These are phyloP conservation scores for Matsumurasca onukii DNA, from an alignment of 1,140 invertebrate genomes.

Conservation along the genomic window DNA sequence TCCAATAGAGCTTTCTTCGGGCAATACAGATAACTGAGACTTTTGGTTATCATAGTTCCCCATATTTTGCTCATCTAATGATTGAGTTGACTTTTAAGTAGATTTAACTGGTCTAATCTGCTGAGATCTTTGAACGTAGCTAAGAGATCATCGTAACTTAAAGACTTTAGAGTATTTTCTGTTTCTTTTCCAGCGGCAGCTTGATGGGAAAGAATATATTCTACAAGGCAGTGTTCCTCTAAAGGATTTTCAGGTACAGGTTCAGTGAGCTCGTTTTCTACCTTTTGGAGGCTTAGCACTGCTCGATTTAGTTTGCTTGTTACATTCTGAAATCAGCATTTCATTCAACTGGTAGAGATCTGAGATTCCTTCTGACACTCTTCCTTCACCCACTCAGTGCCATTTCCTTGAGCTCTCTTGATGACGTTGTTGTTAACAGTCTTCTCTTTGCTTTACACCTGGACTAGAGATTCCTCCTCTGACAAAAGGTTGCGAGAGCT, in stretches of 20 bases:
- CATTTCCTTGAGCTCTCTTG: slow-evolving; percentile 29
- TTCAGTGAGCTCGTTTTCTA: slow-evolving; percentile 37
- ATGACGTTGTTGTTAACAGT: slow-evolving; percentile 13
- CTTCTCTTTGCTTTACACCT: slow-evolving; percentile 25
- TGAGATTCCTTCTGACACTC: slow-evolving; percentile 44
- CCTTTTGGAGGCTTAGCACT: slow-evolving; percentile 25
- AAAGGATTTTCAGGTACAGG: slow-evolving; percentile 41
- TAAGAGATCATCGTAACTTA: slow-evolving; percentile 44
- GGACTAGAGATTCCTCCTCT: slow-evolving; percentile 41
- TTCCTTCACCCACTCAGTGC: slow-evolving; percentile 43
- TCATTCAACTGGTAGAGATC: slow-evolving; percentile 45
- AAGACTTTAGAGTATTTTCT: slow-evolving; percentile 33
- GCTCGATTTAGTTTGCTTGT: slow-evolving; percentile 32
- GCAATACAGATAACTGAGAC: slow-evolving; percentile 37
- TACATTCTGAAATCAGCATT: slow-evolving; percentile 30
- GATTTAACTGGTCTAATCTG: slow-evolving; percentile 20
- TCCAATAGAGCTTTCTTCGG: slow-evolving; percentile 39
- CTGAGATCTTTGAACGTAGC: slow-evolving; percentile 39
- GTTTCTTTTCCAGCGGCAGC: slow-evolving; percentile 23
- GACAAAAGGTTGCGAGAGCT: slow-evolving; percentile 56
- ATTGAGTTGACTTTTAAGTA: slow-evolving; percentile 29
- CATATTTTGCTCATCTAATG: slow-evolving; percentile 23
- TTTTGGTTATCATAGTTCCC: slow-evolving; percentile 18
- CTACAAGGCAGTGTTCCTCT: slow-evolving; percentile 41
- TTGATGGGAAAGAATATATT: slow-evolving; percentile 37